Evolutionary conservation across 2,888 invertebrate species (phyloP), one percentile per base, ranked within the genome.

Genomic region (Camponotus fellah): DNA sequence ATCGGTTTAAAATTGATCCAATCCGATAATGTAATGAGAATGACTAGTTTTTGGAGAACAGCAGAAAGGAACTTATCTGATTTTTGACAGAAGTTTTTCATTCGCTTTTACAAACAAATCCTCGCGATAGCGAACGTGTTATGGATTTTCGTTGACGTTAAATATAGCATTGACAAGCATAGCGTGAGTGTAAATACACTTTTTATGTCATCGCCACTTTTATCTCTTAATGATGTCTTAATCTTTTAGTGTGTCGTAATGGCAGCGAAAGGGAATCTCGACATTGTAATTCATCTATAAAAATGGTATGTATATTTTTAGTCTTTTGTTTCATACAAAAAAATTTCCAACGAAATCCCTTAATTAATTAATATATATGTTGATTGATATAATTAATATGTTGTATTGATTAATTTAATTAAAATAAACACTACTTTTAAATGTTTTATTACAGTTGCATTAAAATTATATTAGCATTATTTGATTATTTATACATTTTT

Each of bases 181-280:
- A 17, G 21, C 43, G 79, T 79, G 46, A 79, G 72, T 79, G 37
- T 43, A 60, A 72, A n/a, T 60, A 17, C 26, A 66, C 4, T 21
- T 49, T 40, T 53, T 58, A 17, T 37, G 21, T 17, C 71, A 56
- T 32, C 60, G 40, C 21, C 58, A 34, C 34, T 53, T 53, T 34
- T n/a, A 53, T 34, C 37, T 56, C 21, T 34, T 69, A 71, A 56
- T n/a, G 2, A 34, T 71, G 46, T 72, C 72, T 72, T 80, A 17
- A 80, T 80, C 46, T 80, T 80, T 60, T 14, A 80, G 79, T 53
- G 12, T 72, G 79, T 46, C 34, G 60, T 60, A n/a, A 72, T 60
- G 56, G 21, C 40, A 72, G 46, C 46, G 37, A 72, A 14, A 60
- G 34, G 21, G 2, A n/a, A 26, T 26, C 60, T 60, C 21, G 46